Percentiles rank a stretch among this genome's conserved stretches.
phyloP scores from a whole-genome alignment of 2,113 vertebrate genomes.

The Carlito syrichta region DNA sequence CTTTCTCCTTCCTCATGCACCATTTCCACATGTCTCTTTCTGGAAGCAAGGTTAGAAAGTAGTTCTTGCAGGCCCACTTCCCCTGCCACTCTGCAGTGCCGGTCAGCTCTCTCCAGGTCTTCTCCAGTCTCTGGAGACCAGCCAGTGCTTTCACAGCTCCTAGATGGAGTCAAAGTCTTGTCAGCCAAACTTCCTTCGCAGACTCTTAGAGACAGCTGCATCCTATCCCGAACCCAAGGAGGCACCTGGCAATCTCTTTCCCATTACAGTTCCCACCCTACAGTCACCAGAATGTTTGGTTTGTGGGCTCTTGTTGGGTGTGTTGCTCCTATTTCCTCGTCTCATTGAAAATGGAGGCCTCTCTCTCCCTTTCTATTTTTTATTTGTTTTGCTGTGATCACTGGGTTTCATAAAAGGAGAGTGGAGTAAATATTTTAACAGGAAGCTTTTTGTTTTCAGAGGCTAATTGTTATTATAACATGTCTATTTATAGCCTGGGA shows the following conservation, averaged over 20 bases:
- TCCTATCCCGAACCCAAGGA: neutral
- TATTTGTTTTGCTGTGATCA: neutral
- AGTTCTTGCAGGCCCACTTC: neutral
- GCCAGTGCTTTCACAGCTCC: neutral
- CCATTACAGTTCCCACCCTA: neutral
- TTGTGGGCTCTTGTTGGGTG: neutral
- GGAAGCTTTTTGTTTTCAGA: constrained; percentile 25
- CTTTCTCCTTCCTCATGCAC: neutral
- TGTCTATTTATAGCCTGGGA: constrained; percentile 31
- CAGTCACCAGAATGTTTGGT: neutral
- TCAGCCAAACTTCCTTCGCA: neutral
- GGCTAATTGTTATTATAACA: neutral
- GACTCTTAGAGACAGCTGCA: neutral
- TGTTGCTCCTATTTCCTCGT: neutral
- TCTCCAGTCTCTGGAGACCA: neutral
- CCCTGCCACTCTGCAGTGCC: neutral
- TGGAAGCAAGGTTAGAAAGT: neutral
- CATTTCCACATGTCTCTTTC: neutral
- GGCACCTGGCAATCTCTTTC: neutral
- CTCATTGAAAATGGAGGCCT: neutral
- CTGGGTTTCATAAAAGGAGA: constrained; percentile 17
- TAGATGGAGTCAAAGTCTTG: neutral
- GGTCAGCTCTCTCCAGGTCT: neutral
- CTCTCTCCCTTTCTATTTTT: neutral
- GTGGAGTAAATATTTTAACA: constrained; percentile 36